Conservation (phyloP, 2,113 vertebrate genomes). For the Potamarius usumacintae region DNA sequence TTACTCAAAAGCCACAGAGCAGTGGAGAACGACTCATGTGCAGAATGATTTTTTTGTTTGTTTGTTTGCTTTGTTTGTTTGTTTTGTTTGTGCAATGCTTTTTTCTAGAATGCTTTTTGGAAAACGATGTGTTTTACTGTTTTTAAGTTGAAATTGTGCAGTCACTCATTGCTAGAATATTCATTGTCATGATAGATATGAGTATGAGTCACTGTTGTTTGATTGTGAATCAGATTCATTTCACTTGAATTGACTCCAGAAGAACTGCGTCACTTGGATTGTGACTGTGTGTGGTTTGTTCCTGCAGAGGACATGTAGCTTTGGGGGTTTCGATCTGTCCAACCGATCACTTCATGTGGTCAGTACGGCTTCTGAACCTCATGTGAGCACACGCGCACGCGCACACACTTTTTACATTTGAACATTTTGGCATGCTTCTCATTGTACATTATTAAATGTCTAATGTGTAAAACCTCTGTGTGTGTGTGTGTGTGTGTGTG, state of each 20-base stretch:
- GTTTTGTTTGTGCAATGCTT: constrained; percentile 50
- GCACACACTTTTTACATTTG: neutral
- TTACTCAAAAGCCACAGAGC: neutral
- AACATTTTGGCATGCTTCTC: neutral
- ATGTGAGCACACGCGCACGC: constrained; percentile 76
- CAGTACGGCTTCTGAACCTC: constrained; percentile 75
- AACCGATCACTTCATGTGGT: constrained; percentile 91
- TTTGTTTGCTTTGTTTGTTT: neutral
- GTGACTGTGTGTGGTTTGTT: constrained; percentile 32
- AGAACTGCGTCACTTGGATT: neutral
- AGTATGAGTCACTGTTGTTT: constrained; percentile 50
- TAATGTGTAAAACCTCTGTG: neutral
- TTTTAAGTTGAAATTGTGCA: neutral
- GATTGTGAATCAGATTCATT: constrained; percentile 10
- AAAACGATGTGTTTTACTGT: neutral
- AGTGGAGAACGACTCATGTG: neutral
- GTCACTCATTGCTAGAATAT: constrained; percentile 9
- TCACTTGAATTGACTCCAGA: neutral
- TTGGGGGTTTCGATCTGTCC: constrained; percentile 95
- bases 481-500: constrained; percentile 1
- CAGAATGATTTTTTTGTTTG: neutral
- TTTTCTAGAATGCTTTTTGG: constrained; percentile 49
- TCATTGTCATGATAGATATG: constrained; percentile 17
- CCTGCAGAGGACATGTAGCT: constrained; percentile 94
- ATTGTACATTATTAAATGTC: neutral